Conservation (phyloP, 2,888 invertebrate genomes). For the Anagyrus pseudococci region DNA sequence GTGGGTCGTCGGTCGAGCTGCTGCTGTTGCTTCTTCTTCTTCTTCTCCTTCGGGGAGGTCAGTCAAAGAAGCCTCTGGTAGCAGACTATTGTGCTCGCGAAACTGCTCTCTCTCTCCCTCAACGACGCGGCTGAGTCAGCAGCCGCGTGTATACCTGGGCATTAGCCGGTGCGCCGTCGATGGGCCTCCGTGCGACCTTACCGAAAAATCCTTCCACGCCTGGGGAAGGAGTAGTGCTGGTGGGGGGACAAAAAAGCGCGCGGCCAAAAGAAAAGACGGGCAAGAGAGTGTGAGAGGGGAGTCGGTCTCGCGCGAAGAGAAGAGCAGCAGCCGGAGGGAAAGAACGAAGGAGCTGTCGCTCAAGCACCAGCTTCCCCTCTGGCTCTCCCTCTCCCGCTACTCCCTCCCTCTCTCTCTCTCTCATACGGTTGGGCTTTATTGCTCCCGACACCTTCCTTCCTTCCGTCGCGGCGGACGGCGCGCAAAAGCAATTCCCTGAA, state of each 20-base stretch:
- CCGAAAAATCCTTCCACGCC: slow-evolving; percentile 6
- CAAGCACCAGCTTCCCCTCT: slow-evolving; percentile 13
- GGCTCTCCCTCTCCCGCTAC: not conserved
- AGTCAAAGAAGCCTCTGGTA: not conserved
- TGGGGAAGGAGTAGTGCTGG: not conserved
- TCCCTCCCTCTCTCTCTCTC: not conserved
- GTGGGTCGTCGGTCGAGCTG: not conserved
- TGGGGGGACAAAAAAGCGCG: not conserved
- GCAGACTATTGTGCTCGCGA: not conserved
- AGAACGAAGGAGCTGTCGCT: slow-evolving; percentile 37
- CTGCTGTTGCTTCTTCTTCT: no score
- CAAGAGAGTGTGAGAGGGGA: not conserved
- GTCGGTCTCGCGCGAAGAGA: slow-evolving; percentile 1
- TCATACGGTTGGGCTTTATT: slow-evolving; percentile 4
- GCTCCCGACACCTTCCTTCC: slow-evolving; percentile 34
- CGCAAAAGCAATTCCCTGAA: slow-evolving; percentile 36
- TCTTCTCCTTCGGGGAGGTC: not conserved
- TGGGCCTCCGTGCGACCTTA: no score
- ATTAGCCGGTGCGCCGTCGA: not conserved
- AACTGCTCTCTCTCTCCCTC: not conserved
- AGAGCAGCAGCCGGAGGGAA: slow-evolving; percentile 25
- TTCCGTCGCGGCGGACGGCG: slow-evolving; percentile 23
- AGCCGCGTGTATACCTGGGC: not conserved
- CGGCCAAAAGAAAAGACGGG: not conserved
- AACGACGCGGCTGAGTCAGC: no score